A percentile compares a stretch with the other conserved stretches of the same genome.
phyloP scores from a whole-genome alignment of 2,797 vertebrate species.

The Lerista edwardsae region DNA sequence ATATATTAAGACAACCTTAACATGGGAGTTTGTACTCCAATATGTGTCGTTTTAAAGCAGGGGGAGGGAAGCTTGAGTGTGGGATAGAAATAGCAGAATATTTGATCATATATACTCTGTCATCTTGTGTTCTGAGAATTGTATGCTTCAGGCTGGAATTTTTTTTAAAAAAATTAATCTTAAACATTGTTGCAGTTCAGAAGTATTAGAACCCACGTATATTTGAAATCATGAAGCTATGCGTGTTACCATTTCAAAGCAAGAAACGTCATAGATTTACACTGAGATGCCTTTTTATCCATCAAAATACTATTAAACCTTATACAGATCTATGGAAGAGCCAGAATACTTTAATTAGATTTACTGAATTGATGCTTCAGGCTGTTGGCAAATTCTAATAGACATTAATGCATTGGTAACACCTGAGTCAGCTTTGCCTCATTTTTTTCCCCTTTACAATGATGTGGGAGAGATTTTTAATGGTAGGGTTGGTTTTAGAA shows the following conservation, averaged over 20 bases:
- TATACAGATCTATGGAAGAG: background rate
- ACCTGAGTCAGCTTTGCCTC: constrained; percentile 5
- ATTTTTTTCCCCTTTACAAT: background rate
- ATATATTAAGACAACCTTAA: constrained; percentile 18
- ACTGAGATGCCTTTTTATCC: background rate
- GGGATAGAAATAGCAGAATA: background rate
- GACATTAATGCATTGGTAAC: constrained; percentile 6
- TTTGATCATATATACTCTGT: background rate
- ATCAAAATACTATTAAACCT: background rate
- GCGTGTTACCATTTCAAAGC: background rate
- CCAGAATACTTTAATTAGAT: constrained; percentile 23
- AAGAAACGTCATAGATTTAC: background rate
- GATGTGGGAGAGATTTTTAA: background rate
- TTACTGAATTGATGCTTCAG: constrained; percentile 9
- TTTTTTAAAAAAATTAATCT: background rate
- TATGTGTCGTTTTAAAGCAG: constrained; percentile 9
- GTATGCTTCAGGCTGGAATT: background rate
- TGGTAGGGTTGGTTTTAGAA: background rate
- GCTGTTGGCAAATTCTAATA: constrained; percentile 14
- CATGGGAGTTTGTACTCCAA: background rate
- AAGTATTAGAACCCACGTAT: background rate
- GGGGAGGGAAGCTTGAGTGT: background rate
- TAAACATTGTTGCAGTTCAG: background rate
- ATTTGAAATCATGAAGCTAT: background rate
- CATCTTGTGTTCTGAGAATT: rapidly evolving